phyloP scores from a whole-genome alignment of 2,797 vertebrate species.

The Graptemys geographica region DNA sequence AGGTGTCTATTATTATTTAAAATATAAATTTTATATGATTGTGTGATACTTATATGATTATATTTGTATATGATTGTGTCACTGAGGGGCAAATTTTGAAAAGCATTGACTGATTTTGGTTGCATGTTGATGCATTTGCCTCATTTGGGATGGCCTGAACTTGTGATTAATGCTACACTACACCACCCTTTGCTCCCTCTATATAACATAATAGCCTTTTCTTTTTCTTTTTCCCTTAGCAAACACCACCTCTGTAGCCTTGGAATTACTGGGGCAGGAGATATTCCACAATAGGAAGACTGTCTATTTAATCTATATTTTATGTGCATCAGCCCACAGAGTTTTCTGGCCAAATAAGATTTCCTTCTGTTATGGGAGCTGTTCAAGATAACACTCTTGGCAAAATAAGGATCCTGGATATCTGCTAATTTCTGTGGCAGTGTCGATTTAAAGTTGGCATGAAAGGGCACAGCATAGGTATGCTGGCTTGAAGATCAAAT shows the following conservation, averaged over 20 bases:
- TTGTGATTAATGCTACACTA: neutral
- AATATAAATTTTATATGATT: neutral
- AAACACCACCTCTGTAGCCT: neutral
- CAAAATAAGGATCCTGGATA: conserved; percentile 43
- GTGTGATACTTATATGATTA: neutral
- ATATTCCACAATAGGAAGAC: neutral
- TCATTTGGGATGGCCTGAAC: neutral
- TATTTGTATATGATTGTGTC: neutral
- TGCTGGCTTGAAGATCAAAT: conserved; percentile 30
- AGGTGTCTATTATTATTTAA: neutral
- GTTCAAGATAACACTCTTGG: neutral
- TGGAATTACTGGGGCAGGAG: conserved; percentile 5
- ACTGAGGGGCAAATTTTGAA: neutral
- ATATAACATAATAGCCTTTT: neutral
- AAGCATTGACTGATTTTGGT: neutral
- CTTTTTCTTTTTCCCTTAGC: neutral
- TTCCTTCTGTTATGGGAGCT: conserved; percentile 29
- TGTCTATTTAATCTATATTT: neutral
- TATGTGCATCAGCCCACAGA: neutral
- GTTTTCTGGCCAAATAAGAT: neutral
- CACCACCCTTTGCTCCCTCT: neutral
- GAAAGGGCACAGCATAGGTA: conserved; percentile 23
- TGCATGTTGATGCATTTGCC: neutral
- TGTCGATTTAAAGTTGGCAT: conserved; percentile 36
- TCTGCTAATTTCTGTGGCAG: neutral